A percentile compares a stretch with the other conserved stretches of the same genome.
phyloP scores from a whole-genome alignment of 2,113 vertebrate species.

The Platysternon megacephalum region DNA sequence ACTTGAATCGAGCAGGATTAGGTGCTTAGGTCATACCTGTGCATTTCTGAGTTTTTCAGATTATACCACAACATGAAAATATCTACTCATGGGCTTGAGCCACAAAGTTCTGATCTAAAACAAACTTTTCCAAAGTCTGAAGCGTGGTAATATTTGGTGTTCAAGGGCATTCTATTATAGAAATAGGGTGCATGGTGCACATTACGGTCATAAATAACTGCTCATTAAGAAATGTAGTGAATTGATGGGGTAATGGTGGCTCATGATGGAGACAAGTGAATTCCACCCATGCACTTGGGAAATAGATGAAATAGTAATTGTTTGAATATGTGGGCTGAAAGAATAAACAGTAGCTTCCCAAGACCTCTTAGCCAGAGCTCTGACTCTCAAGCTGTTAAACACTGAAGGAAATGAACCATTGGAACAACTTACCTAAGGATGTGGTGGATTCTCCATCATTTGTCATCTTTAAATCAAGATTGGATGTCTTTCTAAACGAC shows the following conservation, averaged over 20 bases:
- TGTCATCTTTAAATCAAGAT: background rate
- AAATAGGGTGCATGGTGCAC: too few species aligned
- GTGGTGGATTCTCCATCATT: background rate
- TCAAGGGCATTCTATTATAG: too few species aligned
- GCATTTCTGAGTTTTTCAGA: too few species aligned
- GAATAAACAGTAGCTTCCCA: background rate
- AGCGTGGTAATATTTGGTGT: too few species aligned
- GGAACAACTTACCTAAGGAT: background rate
- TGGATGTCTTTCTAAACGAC: background rate
- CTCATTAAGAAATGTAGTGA: accelerated
- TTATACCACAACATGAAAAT: too few species aligned
- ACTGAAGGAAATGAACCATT: accelerated
- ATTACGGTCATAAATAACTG: too few species aligned
- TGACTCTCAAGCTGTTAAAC: accelerated
- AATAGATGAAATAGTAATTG: background rate
- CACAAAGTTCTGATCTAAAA: too few species aligned
- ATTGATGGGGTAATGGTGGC: accelerated
- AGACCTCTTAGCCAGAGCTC: background rate
- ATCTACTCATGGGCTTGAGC: too few species aligned
- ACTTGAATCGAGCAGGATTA: background rate
- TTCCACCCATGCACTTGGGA: background rate
- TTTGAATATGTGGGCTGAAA: background rate
- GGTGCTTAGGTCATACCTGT: too few species aligned
- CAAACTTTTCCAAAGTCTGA: too few species aligned
- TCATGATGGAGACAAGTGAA: background rate